These are phyloP conservation scores for Cephus cinctus DNA, from an alignment of 1,140 invertebrate species.

Conservation along the genomic window DNA sequence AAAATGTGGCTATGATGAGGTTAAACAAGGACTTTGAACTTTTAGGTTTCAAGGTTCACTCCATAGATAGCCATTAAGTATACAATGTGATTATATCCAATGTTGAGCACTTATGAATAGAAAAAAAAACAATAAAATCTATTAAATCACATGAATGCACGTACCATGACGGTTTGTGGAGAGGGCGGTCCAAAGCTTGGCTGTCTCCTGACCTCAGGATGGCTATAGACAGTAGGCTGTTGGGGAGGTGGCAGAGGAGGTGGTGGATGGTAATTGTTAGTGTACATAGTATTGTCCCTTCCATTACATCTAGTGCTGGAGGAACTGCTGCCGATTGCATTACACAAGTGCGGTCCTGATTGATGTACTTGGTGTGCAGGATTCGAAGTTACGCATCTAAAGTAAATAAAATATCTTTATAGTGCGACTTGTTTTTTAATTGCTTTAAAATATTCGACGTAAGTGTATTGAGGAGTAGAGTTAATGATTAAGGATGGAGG, in stretches of 20 bases:
- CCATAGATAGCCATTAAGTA: too few relatives aligned
- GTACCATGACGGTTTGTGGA: constrained; percentile 36
- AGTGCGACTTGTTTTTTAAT: too few relatives aligned
- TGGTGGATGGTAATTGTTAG: constrained; percentile 27
- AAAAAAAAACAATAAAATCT: neutral
- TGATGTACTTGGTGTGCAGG: constrained; percentile 20
- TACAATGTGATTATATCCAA: too few relatives aligned
- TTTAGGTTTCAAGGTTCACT: too few relatives aligned
- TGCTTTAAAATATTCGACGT: too few relatives aligned
- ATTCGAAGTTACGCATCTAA: constrained; percentile 31
- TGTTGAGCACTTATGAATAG: constrained; percentile 15
- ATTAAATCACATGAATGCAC: too few relatives aligned
- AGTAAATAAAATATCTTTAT: constrained; percentile 17
- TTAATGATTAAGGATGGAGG: too few relatives aligned
- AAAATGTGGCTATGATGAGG: too few relatives aligned
- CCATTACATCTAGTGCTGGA: constrained; percentile 5
- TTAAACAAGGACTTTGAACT: too few relatives aligned
- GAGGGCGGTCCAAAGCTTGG: constrained; percentile 30
- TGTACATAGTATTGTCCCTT: constrained; percentile 18
- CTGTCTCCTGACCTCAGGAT: constrained; percentile 51
- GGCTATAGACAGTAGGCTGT: constrained; percentile 56
- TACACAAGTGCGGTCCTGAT: constrained; percentile 15
- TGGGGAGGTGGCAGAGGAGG: constrained; percentile 41
- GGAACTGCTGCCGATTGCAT: constrained; percentile 1
- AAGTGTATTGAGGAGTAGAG: too few relatives aligned